These are phyloP conservation scores for Montipora efflorescens DNA, from an alignment of 64 coral and sea anemone genomes.

Conservation along the genomic window DNA sequence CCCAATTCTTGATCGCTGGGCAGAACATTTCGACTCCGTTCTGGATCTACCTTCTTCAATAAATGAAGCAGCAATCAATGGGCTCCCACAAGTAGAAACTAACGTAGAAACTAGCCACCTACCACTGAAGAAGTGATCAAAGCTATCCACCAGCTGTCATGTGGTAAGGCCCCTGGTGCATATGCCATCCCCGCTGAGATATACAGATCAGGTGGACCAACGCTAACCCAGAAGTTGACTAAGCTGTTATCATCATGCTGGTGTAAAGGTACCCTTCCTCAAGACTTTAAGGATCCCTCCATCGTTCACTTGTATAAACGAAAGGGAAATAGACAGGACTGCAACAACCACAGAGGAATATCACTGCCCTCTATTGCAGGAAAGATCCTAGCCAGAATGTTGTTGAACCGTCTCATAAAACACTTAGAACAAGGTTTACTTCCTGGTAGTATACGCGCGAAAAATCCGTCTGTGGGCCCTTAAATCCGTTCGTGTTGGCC, in stretches of 20 bases:
- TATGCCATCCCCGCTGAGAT: conserved; percentile 35
- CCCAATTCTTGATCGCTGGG: conserved; percentile 5
- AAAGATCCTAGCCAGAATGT: conserved; percentile 41
- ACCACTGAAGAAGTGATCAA: conserved; percentile 1
- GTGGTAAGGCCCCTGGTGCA: conserved; percentile 30
- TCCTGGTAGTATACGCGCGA: not conserved
- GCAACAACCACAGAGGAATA: conserved; percentile 28
- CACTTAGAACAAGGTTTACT: conserved; percentile 7
- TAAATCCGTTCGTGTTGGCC: no score
- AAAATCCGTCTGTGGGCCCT: no score
- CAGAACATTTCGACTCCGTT: conserved; percentile 28
- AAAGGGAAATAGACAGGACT: conserved; percentile 8
- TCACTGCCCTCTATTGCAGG: conserved; percentile 16
- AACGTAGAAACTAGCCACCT: not conserved
- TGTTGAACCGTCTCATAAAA: conserved; percentile 41
- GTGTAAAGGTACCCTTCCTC: not conserved
- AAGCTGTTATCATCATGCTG: not conserved
- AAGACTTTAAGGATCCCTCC: conserved; percentile 17
- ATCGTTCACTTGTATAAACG: conserved; percentile 38
- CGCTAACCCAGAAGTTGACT: not conserved
- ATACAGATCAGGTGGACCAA: not conserved
- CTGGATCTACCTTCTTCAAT: conserved; percentile 1
- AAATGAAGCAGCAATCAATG: not conserved
- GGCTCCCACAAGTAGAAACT: conserved; percentile 3
- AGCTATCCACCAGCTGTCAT: conserved; percentile 19